Evolutionary conservation across 2,888 invertebrate genomes (phyloP), one percentile per base, ranked within the genome.

Genomic region (Cantharis flavilabris): DNA sequence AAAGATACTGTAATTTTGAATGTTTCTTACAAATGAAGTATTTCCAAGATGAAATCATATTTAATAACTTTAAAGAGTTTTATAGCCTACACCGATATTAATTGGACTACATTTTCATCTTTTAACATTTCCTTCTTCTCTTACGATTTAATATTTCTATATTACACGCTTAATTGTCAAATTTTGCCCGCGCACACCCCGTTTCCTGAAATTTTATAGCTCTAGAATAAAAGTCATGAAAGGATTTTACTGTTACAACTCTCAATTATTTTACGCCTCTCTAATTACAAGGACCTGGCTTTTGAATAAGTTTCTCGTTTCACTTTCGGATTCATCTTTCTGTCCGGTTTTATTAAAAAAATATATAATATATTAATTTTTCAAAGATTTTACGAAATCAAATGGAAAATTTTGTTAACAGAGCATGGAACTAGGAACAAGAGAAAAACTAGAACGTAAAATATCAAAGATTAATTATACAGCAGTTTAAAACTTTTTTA

Each of bases 241-340:
- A 62, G 72, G 75, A 74, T 75, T 77, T 77, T 75, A 72, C 75
- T 65, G 72, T 70, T 75, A 81, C 81, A 79, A 79, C 80, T 81
- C 81, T 78, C 82, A 82, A 83, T 83, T 83, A 83, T 82, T 83
- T 83, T 82, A 81, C 82, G 78, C 82, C 82, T 81, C 79, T 82
- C 81, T 84, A 84, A 84, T 84, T 83, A 82, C 82, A 78, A 76
- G 76, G 65, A 62, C 77, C 49, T 49, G 49, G 69, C 73, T 78
- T 75, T 71, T 70, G 20, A 14, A 67, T 23, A 67, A 77, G 73
- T 75, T 73, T 76, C 76, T 70, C 73, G 67, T 73, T 73, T 70
- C 62, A 63, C 69, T 73, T 70, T 67, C 26, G 10, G 49, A 33
- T 28, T 62, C 73, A 18, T 73, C 69, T 71, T 75, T 70, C 71